Percentiles rank a stretch among this genome's conserved stretches.
phyloP scores from a whole-genome alignment of 2,888 invertebrate genomes.

The Mythimna albipuncta region DNA sequence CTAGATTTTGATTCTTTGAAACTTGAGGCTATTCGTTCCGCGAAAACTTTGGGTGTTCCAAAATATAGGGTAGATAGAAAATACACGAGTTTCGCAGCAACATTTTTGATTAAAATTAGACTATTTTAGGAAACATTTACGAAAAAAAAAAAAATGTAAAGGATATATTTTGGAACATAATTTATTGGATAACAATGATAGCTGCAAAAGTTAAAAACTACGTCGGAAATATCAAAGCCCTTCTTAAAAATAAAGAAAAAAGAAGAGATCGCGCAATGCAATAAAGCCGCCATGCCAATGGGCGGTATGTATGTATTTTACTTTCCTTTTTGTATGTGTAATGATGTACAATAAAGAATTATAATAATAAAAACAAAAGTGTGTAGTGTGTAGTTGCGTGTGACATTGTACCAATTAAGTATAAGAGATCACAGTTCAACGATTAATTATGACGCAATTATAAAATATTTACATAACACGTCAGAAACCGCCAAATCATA shows the following conservation, averaged over 20 bases:
- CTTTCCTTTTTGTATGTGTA: no score
- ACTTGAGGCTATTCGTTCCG: not conserved
- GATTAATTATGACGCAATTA: constrained; percentile 10
- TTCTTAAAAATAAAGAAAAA: no score
- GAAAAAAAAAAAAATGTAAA: not conserved
- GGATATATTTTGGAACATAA: no score
- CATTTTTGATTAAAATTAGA: not conserved
- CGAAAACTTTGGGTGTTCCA: not conserved
- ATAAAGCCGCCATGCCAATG: no score
- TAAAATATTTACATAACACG: constrained; percentile 25
- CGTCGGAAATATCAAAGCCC: no score
- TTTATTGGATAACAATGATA: no score
- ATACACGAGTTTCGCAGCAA: not conserved
- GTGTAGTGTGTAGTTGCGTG: no score
- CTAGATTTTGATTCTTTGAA: constrained; percentile 12
- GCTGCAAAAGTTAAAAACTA: no score
- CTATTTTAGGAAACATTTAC: not conserved
- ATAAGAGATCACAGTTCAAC: not conserved
- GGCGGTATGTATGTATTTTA: no score
- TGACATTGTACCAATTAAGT: not conserved
- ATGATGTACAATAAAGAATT: no score
- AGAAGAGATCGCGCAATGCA: no score
- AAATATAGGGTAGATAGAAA: not conserved
- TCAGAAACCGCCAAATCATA: not conserved
- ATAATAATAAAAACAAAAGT: no score